phyloP scores from a whole-genome alignment of 1,140 invertebrate genomes.

The Ceratosolen solmsi region DNA sequence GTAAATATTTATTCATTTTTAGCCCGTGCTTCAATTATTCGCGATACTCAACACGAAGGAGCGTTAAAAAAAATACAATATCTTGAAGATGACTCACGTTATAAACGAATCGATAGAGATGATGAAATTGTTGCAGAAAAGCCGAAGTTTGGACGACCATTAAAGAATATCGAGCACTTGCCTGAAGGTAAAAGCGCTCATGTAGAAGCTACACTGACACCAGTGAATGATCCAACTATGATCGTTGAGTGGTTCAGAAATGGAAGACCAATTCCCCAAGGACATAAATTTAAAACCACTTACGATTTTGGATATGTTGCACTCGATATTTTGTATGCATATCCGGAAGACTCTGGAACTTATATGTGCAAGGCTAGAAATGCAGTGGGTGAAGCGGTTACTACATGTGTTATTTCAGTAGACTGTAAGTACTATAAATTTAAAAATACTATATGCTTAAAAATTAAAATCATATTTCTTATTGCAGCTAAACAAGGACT shows the following conservation, averaged over 20 bases:
- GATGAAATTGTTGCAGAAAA: constrained; percentile 86
- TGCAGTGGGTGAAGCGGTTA: constrained; percentile 91
- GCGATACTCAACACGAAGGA: constrained; percentile 95
- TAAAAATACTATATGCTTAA: background rate
- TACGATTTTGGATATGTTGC: constrained; percentile 98
- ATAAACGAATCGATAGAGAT: constrained; percentile 81
- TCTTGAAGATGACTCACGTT: constrained; percentile 89
- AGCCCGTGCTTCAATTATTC: constrained; percentile 90
- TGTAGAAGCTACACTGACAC: constrained; percentile 95
- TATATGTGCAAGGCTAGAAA: constrained; percentile 97
- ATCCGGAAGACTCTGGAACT: constrained; percentile 94
- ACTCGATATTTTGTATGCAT: constrained; percentile 95
- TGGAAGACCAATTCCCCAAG: constrained; percentile 90
- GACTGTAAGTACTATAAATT: constrained; percentile 77
- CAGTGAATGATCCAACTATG: constrained; percentile 96
- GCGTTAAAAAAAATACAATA: constrained; percentile 93
- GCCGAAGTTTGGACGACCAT: constrained; percentile 89
- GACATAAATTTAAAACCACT: constrained; percentile 92
- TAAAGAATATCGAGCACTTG: constrained; percentile 87
- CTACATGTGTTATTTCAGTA: constrained; percentile 84
- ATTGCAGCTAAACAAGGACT: constrained; percentile 84
- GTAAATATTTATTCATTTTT: constrained; percentile 36
- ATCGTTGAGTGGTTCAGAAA: constrained; percentile 96
- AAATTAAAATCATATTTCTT: constrained; percentile 6
- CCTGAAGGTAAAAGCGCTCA: constrained; percentile 93